phyloP scores from a whole-genome alignment of 1,140 invertebrate genomes.

The Agrilus planipennis region DNA sequence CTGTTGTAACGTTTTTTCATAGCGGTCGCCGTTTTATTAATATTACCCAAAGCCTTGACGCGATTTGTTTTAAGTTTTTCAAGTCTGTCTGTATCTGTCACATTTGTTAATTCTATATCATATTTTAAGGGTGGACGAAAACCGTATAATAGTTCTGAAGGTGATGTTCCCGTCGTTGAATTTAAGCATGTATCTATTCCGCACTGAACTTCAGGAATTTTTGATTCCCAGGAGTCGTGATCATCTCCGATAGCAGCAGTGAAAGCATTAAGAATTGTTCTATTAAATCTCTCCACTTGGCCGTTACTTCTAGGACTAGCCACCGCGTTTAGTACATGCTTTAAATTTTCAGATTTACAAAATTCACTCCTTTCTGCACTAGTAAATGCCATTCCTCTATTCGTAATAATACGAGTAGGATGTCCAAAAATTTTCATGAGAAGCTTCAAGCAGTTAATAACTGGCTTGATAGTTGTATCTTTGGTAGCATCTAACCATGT shows the following conservation, averaged over 20 bases:
- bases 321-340: conserved; percentile 24
- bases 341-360: conserved; percentile 18
- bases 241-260: background rate
- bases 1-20: too few species aligned
- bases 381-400: conserved; percentile 28
- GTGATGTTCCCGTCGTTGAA: background rate
- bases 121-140: background rate
- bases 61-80: conserved; percentile 1
- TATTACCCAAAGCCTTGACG: background rate
- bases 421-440: conserved; percentile 18
- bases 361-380: conserved; percentile 19
- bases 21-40: background rate
- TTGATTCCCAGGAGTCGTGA: conserved; percentile 4
- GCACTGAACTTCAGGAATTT: conserved; percentile 1
- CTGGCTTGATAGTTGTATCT: conserved; percentile 12
- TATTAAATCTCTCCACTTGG: conserved; percentile 12
- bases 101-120: background rate
- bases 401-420: conserved; percentile 23
- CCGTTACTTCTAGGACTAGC: conserved; percentile 23
- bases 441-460: conserved; percentile 4
- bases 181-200: background rate
- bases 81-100: background rate
- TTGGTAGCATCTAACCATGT: conserved; percentile 12
- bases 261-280: conserved; percentile 6
- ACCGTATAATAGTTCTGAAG: conserved; percentile 1